Conservation (phyloP, 2,888 invertebrate genomes). For the Pediacus dermestoides region DNA sequence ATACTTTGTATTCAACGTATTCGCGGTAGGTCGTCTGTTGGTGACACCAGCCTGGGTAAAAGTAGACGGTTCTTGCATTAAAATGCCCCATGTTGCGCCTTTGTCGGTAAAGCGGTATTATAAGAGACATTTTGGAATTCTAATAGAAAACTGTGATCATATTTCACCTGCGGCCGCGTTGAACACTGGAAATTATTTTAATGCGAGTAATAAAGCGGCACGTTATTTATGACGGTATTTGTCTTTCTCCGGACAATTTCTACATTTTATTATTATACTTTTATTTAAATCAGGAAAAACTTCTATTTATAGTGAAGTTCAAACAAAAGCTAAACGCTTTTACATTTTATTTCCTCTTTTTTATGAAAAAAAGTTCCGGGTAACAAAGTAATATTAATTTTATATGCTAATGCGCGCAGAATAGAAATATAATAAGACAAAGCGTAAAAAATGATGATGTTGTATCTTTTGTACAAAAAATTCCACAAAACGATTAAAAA, state of each 20-base stretch:
- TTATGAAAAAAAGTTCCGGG: too few species aligned
- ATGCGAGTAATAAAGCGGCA: conserved; percentile 43
- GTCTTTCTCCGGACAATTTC: conserved; percentile 19
- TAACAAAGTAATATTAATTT: too few species aligned
- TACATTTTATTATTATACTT: conserved; percentile 12
- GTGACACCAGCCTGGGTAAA: conserved; percentile 23
- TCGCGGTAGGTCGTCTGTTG: conserved; percentile 24
- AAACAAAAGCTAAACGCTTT: too few species aligned
- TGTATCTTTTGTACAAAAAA: too few species aligned
- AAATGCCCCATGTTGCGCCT: conserved; percentile 37
- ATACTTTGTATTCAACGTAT: conserved; percentile 28
- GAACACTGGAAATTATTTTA: conserved; percentile 46
- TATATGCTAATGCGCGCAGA: too few species aligned
- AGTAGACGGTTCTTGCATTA: conserved; percentile 31
- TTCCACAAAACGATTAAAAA: too few species aligned
- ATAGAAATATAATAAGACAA: too few species aligned
- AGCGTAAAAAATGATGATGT: too few species aligned
- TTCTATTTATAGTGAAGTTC: too few species aligned
- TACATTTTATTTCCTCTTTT: too few species aligned
- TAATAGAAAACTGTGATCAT: conserved; percentile 45
- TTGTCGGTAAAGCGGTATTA: conserved; percentile 33
- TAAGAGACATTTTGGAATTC: conserved; percentile 41
- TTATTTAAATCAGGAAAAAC: conserved; percentile 2
- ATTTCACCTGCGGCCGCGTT: conserved; percentile 43
- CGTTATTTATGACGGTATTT: conserved; percentile 39